Evolutionary conservation across 2,113 vertebrate genomes (phyloP).

Genomic region (Hydrolagus affinis): DNA sequence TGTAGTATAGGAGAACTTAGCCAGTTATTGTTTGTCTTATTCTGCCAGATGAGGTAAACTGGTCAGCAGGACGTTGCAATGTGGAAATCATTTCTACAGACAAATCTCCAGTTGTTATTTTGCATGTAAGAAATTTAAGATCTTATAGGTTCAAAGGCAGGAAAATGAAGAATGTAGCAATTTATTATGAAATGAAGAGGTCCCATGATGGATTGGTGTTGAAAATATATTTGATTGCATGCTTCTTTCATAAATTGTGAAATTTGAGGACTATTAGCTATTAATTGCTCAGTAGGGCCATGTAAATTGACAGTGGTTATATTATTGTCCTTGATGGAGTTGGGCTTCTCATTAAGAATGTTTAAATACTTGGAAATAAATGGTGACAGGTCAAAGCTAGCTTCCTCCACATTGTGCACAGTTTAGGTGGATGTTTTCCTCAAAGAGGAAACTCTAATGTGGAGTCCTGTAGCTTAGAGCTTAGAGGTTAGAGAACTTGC

Average conservation of each 20-base stretch:
- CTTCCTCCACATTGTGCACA: neutral
- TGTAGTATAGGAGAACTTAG: too few species aligned
- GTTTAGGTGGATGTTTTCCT: neutral
- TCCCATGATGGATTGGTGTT: neutral
- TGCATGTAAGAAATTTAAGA: conserved; percentile 2
- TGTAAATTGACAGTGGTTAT: neutral
- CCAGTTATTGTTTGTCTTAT: neutral
- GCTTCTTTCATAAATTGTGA: neutral
- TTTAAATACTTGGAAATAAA: neutral
- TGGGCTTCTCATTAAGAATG: neutral
- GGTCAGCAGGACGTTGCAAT: neutral
- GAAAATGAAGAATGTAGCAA: neutral
- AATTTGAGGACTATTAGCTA: neutral
- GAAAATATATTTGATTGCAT: conserved; percentile 1
- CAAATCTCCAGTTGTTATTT: neutral
- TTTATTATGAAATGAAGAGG: neutral
- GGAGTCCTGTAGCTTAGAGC: too few species aligned
- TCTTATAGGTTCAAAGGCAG: neutral
- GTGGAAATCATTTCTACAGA: neutral
- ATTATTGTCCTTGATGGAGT: too few species aligned
- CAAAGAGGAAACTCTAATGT: too few species aligned
- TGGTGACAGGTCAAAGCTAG: neutral
- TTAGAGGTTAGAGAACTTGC: too few species aligned
- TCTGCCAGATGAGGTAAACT: neutral
- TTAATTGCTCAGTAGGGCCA: neutral